Evolutionary conservation across 2,888 invertebrate genomes (phyloP).

Genomic region (Drosophila meridionalis): DNA sequence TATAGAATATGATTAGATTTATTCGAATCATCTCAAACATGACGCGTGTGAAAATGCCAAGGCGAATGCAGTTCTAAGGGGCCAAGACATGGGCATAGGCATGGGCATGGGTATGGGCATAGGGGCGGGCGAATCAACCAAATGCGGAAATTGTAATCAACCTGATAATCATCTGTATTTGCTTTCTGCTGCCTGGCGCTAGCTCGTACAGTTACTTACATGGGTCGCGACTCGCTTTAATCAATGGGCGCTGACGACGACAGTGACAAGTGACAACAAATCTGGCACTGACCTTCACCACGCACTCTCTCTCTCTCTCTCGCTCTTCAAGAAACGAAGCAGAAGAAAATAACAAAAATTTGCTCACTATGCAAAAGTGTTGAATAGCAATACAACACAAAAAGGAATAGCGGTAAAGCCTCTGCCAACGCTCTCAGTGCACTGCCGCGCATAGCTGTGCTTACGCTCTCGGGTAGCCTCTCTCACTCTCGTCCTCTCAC

Average conservation of each 20-base stretch:
- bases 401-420: not conserved
- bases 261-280: conserved; percentile 30
- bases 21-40: conserved; percentile 47
- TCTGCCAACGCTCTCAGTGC: conserved; percentile 8
- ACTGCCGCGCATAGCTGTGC: conserved; percentile 11
- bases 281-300: conserved; percentile 59
- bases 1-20: conserved; percentile 28
- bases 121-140: conserved; percentile 6
- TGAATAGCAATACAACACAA: not conserved
- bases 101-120: conserved; percentile 10
- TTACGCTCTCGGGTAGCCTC: conserved; percentile 8
- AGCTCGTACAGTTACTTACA: conserved; percentile 26
- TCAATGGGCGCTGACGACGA: conserved; percentile 31
- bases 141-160: conserved; percentile 53
- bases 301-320: conserved; percentile 34
- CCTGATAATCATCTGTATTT: conserved; percentile 42
- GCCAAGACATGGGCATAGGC: not conserved
- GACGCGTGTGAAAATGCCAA: conserved; percentile 45
- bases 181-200: conserved; percentile 31
- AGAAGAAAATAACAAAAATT: not conserved
- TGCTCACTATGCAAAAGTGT: conserved; percentile 7
- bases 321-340: not conserved
- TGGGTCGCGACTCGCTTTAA: conserved; percentile 43
- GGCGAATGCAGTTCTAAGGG: conserved; percentile 19
- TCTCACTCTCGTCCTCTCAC: conserved; percentile 6